Conservation (phyloP, 30 jellyfish, hydroid and myxozoan species). For the Aurelia aurita complex sp. Pacific region DNA sequence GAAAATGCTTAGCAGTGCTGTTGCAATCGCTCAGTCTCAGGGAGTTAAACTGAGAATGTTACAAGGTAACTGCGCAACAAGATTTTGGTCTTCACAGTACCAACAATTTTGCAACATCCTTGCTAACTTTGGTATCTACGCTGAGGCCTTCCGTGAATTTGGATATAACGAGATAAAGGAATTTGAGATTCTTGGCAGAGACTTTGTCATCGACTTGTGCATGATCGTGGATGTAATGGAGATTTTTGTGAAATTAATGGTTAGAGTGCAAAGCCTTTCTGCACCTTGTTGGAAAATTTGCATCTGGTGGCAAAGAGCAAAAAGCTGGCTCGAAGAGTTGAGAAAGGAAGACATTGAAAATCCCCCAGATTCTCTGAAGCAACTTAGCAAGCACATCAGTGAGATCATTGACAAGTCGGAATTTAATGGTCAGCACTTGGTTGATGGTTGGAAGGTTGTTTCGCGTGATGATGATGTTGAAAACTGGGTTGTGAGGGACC, state of each 20-base stretch:
- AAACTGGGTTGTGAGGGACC: no score
- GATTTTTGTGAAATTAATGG: constrained; percentile 2
- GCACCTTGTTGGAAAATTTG: no score
- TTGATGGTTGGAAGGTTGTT: no score
- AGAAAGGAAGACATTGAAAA: no score
- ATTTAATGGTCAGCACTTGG: no score
- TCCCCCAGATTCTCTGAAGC: no score
- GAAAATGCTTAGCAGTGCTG: constrained; percentile 36
- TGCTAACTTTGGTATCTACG: constrained; percentile 12
- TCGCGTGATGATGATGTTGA: no score
- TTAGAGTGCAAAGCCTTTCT: no score
- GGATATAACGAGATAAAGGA: constrained; percentile 39
- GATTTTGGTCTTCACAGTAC: constrained; percentile 44
- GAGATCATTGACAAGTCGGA: no score
- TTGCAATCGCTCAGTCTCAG: constrained; percentile 34
- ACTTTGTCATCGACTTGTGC: constrained; percentile 24
- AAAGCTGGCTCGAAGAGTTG: no score
- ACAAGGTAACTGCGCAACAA: constrained; percentile 32
- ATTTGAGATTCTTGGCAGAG: constrained; percentile 30
- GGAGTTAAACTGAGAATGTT: constrained; percentile 14
- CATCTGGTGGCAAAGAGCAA: no score
- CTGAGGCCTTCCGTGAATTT: constrained; percentile 36
- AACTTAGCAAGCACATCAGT: no score
- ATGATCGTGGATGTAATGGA: constrained; percentile 24
- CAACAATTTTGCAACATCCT: constrained; percentile 7